Conservation (phyloP, 2,888 invertebrate genomes). For the Himalopsyche anomala region DNA sequence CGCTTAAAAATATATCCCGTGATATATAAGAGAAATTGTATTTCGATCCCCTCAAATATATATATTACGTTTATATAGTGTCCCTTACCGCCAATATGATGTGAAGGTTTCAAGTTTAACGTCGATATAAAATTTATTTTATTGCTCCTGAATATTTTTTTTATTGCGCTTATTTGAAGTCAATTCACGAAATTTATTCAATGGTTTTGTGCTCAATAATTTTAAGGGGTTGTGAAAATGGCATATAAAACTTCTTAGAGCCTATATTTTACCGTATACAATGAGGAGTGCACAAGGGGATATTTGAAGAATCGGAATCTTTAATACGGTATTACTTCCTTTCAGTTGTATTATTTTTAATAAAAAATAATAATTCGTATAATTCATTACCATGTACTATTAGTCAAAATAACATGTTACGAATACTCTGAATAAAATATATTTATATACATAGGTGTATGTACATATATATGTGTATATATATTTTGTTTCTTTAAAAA, state of each 20-base stretch:
- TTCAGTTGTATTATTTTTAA: no score
- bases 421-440: no score
- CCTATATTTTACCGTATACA: conserved; percentile 24
- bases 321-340: not conserved
- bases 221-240: conserved; percentile 40
- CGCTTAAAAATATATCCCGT: not conserved
- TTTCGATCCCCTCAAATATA: conserved; percentile 2
- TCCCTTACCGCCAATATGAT: conserved; percentile 35
- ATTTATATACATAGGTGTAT: no score
- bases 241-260: conserved; percentile 27
- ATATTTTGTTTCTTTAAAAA: no score
- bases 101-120: conserved; percentile 40
- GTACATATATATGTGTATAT: no score
- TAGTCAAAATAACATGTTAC: no score
- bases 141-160: conserved; percentile 41
- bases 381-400: no score
- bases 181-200: conserved; percentile 42
- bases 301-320: not conserved
- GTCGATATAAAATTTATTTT: conserved; percentile 39
- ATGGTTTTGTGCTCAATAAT: conserved; percentile 37
- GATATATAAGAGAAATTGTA: conserved; percentile 24
- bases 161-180: conserved; percentile 36
- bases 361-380: no score
- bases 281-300: not conserved
- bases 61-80: not conserved